Evolutionary conservation across 2,888 invertebrate genomes (phyloP).

Genomic region (Prenolepis imparis): DNA sequence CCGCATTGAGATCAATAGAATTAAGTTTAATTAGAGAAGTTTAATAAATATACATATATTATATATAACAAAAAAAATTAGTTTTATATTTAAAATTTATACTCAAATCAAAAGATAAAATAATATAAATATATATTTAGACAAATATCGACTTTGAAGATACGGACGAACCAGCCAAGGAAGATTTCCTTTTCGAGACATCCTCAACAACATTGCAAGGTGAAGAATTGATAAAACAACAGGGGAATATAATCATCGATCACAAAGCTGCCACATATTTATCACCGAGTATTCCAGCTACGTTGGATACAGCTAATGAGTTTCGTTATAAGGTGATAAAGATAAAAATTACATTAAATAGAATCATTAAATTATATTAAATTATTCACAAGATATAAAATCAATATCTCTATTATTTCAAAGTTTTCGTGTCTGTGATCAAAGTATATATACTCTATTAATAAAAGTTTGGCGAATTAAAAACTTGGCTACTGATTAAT

Average conservation of each 20-base stretch:
- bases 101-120: background rate
- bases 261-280: constrained; percentile 19
- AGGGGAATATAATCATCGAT: background rate
- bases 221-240: constrained; percentile 37
- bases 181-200: background rate
- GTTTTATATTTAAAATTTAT: background rate
- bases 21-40: background rate
- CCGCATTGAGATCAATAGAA: too few species aligned
- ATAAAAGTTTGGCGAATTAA: background rate
- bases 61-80: background rate
- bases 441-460: too few species aligned
- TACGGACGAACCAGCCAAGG: background rate
- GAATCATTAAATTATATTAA: background rate
- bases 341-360: background rate
- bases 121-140: background rate
- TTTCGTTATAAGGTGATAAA: background rate
- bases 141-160: background rate
- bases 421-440: background rate
- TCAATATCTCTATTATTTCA: too few species aligned
- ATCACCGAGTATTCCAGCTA: background rate
- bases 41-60: constrained; percentile 9
- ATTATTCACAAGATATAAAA: background rate
- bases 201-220: background rate
- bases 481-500: background rate
- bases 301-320: background rate